A percentile compares a stretch with the other conserved stretches of the same genome.
Evolutionary conservation across 1,140 invertebrate species (phyloP).

Genomic region (Euglossa dilemma): DNA sequence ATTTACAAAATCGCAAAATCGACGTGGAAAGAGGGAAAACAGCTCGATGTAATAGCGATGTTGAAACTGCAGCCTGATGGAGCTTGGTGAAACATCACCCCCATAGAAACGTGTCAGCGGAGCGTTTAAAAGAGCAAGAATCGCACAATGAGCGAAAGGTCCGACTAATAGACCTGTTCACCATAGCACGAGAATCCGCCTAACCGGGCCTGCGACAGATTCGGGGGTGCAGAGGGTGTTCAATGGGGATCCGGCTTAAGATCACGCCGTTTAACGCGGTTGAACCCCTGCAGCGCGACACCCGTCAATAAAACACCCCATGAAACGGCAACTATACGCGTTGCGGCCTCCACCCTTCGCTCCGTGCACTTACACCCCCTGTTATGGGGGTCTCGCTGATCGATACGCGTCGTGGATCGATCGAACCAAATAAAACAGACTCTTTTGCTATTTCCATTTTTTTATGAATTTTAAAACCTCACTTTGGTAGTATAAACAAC

Average conservation of each 20-base stretch:
- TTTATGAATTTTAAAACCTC: too few relatives aligned
- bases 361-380: conserved; percentile 4
- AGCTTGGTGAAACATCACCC: neutral
- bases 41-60: too few relatives aligned
- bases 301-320: conserved; percentile 75
- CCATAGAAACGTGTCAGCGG: neutral
- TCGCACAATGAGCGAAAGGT: neutral
- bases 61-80: neutral
- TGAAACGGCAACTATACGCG: conserved; percentile 74
- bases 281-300: conserved; percentile 69
- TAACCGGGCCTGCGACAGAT: conserved; percentile 21
- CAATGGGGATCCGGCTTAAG: conserved; percentile 73
- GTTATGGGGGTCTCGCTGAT: neutral
- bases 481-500: too few relatives aligned
- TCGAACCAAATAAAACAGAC: neutral
- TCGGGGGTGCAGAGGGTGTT: conserved; percentile 52
- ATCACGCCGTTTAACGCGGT: conserved; percentile 73
- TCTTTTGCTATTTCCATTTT: neutral
- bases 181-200: conserved; percentile 41
- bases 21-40: too few relatives aligned
- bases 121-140: conserved; percentile 36
- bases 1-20: too few relatives aligned
- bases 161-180: conserved; percentile 63
- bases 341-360: conserved; percentile 53
- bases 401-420: conserved; percentile 6